Percentiles rank a stretch among this genome's conserved stretches.
phyloP scores from a whole-genome alignment of 1,140 invertebrate genomes.

The Oryctes rhinoceros region DNA sequence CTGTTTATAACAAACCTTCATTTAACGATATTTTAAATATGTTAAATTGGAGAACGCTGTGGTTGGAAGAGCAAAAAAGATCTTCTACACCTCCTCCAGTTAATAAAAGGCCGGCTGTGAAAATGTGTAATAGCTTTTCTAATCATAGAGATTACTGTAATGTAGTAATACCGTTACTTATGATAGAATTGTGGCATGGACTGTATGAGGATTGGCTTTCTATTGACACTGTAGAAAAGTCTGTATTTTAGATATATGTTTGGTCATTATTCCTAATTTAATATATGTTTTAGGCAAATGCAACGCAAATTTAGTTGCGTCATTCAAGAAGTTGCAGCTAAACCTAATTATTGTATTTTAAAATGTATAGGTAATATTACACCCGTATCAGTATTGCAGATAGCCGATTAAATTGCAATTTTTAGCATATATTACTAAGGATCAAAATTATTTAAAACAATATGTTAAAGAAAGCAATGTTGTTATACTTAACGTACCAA shows the following conservation, averaged over 20 bases:
- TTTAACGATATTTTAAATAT: conserved; percentile 7
- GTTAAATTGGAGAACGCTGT: not conserved
- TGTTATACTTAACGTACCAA: not conserved
- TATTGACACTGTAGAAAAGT: conserved; percentile 15
- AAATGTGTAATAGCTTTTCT: conserved; percentile 32
- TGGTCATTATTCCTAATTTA: not conserved
- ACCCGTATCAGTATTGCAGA: not conserved
- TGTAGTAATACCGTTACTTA: conserved; percentile 16
- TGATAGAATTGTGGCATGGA: not conserved
- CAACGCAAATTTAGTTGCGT: not conserved
- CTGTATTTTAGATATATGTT: not conserved
- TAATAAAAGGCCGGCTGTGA: not conserved
- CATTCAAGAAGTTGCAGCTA: not conserved
- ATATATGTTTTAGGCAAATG: not conserved
- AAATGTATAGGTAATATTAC: not conserved
- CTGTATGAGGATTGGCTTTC: not conserved
- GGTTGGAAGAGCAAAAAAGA: conserved; percentile 31
- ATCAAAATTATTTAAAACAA: not conserved
- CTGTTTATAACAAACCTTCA: not conserved
- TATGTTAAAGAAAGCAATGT: conserved; percentile 11
- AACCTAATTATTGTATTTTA: not conserved
- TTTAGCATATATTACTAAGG: not conserved
- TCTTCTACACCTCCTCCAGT: not conserved
- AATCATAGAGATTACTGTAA: conserved; percentile 22
- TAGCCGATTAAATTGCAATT: not conserved